A percentile compares a stretch with the other conserved stretches of the same genome.
Conservation (phyloP, 2,113 vertebrate species). For the Isurus oxyrinchus region DNA sequence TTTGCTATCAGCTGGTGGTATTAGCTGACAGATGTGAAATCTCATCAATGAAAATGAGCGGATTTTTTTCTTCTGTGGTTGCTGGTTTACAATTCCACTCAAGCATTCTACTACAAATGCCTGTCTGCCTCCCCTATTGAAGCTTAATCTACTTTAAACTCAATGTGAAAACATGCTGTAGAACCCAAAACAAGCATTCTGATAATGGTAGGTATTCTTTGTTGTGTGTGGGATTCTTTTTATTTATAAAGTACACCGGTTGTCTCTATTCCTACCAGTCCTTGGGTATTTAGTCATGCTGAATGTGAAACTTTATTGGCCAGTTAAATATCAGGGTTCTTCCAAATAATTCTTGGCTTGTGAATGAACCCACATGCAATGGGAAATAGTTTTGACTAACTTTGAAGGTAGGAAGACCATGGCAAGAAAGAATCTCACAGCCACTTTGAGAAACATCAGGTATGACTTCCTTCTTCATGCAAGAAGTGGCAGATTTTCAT, state of each 20-base stretch:
- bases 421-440: background rate
- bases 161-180: background rate
- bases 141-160: slow-evolving; percentile 1
- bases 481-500: background rate
- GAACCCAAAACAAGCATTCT: slow-evolving; percentile 22
- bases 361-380: background rate
- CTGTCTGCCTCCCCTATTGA: background rate
- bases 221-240: background rate
- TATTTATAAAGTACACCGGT: background rate
- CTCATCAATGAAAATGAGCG: background rate
- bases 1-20: slow-evolving; percentile 14
- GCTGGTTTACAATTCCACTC: slow-evolving; percentile 29
- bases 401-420: background rate
- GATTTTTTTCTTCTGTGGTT: slow-evolving; percentile 4
- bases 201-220: background rate
- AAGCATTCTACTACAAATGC: slow-evolving; percentile 10
- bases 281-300: background rate
- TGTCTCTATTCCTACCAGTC: background rate
- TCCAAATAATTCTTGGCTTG: background rate
- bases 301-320: slow-evolving; percentile 18
- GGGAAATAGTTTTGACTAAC: slow-evolving; percentile 29
- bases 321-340: background rate
- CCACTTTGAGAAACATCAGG: slow-evolving; percentile 6
- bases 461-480: background rate
- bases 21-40: slow-evolving; percentile 1